Conservation (phyloP, 1,140 invertebrate species). For the Maconellicoccus hirsutus region DNA sequence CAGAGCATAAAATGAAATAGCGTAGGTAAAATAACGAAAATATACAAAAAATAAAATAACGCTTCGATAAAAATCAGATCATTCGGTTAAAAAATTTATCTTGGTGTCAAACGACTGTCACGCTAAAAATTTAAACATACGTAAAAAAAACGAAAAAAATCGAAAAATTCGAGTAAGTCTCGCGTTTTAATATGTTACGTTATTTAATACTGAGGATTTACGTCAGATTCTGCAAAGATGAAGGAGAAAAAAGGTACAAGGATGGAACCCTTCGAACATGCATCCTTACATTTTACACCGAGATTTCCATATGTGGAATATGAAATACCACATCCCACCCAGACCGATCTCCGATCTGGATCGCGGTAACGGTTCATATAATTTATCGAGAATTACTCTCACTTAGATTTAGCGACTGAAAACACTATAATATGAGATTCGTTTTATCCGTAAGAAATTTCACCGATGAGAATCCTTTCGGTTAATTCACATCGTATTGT, state of each 20-base stretch:
- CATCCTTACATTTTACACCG: background rate
- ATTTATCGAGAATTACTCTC: too few species aligned
- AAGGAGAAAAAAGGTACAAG: too few species aligned
- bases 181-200: background rate
- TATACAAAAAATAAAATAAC: background rate
- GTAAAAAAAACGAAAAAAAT: background rate
- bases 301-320: too few species aligned
- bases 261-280: too few species aligned
- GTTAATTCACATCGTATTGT: constrained; percentile 24
- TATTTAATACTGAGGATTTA: background rate
- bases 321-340: too few species aligned
- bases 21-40: constrained; percentile 9
- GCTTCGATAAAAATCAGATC: background rate
- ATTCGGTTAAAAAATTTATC: background rate
- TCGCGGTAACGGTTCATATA: too few species aligned
- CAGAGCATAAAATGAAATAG: background rate
- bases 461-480: too few species aligned
- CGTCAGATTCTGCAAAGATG: too few species aligned
- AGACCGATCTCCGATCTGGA: too few species aligned
- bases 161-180: background rate
- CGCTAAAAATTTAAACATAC: background rate
- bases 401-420: too few species aligned
- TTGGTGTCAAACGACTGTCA: background rate
- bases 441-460: too few species aligned
- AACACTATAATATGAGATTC: too few species aligned